phyloP scores from a whole-genome alignment of 2,113 vertebrate genomes.

The Sporophila hypoxantha region DNA sequence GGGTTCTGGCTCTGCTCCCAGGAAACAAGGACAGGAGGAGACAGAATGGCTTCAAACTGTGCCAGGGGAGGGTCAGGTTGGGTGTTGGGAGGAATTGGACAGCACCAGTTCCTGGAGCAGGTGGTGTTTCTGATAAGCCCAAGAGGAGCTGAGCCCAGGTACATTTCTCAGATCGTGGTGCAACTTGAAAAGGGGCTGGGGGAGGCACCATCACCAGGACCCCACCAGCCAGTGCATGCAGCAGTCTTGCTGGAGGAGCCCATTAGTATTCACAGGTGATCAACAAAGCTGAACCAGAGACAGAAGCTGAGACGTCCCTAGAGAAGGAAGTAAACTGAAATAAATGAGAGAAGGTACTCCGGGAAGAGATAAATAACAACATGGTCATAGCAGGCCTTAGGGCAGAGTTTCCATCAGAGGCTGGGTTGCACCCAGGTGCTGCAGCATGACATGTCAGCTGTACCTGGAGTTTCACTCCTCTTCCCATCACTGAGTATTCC shows the following conservation, averaged over 20 bases:
- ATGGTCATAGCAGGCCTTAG: neutral
- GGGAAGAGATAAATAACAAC: neutral
- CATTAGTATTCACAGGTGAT: neutral
- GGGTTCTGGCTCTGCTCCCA: accelerated
- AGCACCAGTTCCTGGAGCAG: neutral
- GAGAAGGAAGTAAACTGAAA: neutral
- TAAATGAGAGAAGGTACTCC: neutral
- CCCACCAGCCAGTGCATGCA: accelerated
- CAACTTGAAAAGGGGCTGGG: neutral
- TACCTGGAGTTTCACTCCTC: neutral
- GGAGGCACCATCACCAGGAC: neutral
- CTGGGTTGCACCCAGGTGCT: neutral
- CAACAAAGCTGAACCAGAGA: neutral
- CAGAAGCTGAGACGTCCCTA: neutral
- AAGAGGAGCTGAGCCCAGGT: neutral
- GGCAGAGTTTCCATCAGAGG: neutral
- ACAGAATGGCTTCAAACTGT: accelerated
- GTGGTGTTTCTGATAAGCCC: neutral
- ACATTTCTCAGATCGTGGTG: neutral
- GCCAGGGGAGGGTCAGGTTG: neutral
- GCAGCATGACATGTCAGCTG: neutral
- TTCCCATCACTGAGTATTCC: neutral
- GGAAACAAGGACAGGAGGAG: neutral
- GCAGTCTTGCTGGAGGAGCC: neutral
- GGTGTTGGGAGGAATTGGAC: neutral